Evolutionary conservation across 2,113 vertebrate species (phyloP).

Genomic region (Raja brachyura): DNA sequence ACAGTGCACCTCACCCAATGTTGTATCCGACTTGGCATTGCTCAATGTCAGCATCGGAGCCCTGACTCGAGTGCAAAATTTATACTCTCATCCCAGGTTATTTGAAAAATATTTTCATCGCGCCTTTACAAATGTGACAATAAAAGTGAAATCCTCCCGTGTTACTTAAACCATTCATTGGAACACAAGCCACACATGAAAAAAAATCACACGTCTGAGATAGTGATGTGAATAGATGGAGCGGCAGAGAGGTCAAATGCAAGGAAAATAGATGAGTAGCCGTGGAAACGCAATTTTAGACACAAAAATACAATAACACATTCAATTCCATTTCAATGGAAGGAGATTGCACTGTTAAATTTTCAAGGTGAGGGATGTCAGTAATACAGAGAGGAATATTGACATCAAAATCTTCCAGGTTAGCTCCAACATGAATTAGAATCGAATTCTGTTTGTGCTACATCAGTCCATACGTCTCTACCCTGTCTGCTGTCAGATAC

Average conservation of each 20-base stretch:
- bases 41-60: not conserved
- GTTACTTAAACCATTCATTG: not conserved
- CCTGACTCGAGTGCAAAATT: not conserved
- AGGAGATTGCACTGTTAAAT: not conserved
- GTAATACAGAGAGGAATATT: not conserved
- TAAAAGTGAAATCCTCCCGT: not conserved
- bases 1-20: not conserved
- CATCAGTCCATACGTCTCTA: no score
- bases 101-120: slow-evolving; percentile 10
- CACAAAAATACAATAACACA: not conserved
- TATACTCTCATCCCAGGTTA: not conserved
- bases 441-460: no score
- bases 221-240: not conserved
- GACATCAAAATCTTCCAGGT: not conserved
- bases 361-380: not conserved
- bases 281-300: not conserved
- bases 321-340: not conserved
- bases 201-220: not conserved
- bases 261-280: not conserved
- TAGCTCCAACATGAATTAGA: not conserved
- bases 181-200: not conserved
- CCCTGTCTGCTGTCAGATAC: not conserved
- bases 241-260: not conserved
- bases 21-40: not conserved
- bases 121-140: not conserved